phyloP scores from a whole-genome alignment of 2,797 vertebrate species.

The Scleropages formosus region DNA sequence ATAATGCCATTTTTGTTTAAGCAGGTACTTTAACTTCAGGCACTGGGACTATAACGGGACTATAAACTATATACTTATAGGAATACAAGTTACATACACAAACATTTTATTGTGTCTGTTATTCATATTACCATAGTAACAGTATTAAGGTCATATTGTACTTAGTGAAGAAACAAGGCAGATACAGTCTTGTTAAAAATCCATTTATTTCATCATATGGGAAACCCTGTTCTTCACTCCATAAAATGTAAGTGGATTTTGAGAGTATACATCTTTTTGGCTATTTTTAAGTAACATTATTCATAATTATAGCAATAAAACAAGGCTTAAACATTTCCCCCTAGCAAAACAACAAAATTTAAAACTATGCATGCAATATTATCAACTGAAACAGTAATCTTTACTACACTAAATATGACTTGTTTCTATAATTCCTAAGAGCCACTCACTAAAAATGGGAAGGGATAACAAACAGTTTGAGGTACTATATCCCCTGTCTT shows the following conservation, averaged over 20 bases:
- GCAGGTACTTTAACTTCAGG: not conserved
- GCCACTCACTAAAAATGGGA: not conserved
- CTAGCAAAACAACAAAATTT: too few species aligned
- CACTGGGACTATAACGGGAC: not conserved
- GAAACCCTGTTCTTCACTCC: slow-evolving; percentile 3
- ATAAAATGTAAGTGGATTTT: not conserved
- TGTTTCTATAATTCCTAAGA: not conserved
- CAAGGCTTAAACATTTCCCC: not conserved
- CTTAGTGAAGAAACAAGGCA: slow-evolving; percentile 12
- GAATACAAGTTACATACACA: too few species aligned
- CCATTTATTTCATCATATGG: slow-evolving; percentile 19
- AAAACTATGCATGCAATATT: not conserved
- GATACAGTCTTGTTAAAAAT: not conserved
- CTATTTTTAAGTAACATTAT: slow-evolving; percentile 13
- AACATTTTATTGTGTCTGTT: not conserved
- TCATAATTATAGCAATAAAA: not conserved
- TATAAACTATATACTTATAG: not conserved
- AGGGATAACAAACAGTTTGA: not conserved
- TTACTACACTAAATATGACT: too few species aligned
- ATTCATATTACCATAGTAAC: not conserved
- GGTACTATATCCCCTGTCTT: not conserved
- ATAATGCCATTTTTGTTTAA: too few species aligned
- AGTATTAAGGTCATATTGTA: not conserved
- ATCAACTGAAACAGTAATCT: not conserved
- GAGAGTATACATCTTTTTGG: slow-evolving; percentile 6